These are phyloP conservation scores for Pollenia griseotomentosa DNA, from an alignment of 2,888 invertebrate species.

Conservation along the genomic window DNA sequence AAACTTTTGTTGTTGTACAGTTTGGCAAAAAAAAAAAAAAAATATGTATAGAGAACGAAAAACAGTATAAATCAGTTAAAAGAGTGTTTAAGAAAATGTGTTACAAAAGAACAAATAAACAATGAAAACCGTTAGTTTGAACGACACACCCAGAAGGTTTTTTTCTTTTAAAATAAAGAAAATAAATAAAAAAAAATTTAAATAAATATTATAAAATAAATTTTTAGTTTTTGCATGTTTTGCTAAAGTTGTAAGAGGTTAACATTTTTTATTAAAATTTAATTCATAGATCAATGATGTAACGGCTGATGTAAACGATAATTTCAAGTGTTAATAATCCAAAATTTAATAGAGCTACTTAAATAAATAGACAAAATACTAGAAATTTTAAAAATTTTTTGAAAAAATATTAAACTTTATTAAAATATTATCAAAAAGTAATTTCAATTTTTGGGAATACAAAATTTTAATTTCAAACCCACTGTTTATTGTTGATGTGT, in stretches of 20 bases:
- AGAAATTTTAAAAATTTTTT: too few relatives aligned
- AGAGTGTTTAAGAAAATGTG: constrained; percentile 53
- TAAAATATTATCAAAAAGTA: too few relatives aligned
- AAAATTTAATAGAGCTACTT: too few relatives aligned
- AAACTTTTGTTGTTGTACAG: constrained; percentile 40
- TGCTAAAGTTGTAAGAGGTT: background rate
- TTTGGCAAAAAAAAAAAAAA: constrained; percentile 17
- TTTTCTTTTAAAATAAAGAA: background rate
- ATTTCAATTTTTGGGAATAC: too few relatives aligned
- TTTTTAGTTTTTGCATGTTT: constrained; percentile 59
- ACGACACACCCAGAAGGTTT: constrained; percentile 59
- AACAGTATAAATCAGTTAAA: constrained; percentile 62
- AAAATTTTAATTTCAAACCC: too few relatives aligned
- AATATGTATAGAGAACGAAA: background rate
- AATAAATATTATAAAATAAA: constrained; percentile 23
- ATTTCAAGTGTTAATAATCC: too few relatives aligned
- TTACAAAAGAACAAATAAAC: constrained; percentile 55
- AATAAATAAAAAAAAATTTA: background rate
- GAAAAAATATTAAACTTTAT: too few relatives aligned
- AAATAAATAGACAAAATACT: too few relatives aligned
- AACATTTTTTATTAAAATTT: constrained; percentile 5
- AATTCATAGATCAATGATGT: too few relatives aligned
- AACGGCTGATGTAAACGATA: too few relatives aligned
- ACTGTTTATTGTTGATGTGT: too few relatives aligned
- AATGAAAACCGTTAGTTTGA: constrained; percentile 55